Percentiles rank a stretch among this genome's conserved stretches.
Conservation (phyloP, 2,888 invertebrate genomes). For the Platynereis dumerilii region DNA sequence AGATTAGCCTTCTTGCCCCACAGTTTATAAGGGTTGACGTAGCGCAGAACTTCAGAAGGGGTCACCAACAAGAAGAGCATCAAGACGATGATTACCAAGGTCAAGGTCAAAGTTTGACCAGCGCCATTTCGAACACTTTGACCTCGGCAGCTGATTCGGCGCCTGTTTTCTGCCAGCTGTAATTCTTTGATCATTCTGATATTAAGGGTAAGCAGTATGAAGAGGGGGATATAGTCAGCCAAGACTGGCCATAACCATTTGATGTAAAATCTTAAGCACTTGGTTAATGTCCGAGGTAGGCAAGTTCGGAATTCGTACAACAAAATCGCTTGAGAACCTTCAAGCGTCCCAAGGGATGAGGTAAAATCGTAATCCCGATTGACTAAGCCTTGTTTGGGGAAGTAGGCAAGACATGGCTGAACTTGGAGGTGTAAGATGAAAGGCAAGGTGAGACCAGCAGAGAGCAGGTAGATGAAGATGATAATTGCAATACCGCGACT, state of each 20-base stretch:
- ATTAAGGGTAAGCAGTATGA: constrained; percentile 53
- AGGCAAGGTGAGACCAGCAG: constrained; percentile 74
- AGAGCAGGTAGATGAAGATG: constrained; percentile 71
- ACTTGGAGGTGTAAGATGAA: constrained; percentile 33
- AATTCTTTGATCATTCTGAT: constrained; percentile 52
- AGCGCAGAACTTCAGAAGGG: constrained; percentile 48
- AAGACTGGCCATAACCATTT: constrained; percentile 49
- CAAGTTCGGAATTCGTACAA: background rate
- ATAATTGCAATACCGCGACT: constrained; percentile 70
- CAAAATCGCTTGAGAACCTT: too few relatives aligned
- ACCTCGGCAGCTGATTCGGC: constrained; percentile 43
- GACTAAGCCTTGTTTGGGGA: background rate
- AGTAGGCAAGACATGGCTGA: background rate
- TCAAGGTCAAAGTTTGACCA: constrained; percentile 51
- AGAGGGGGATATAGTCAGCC: constrained; percentile 52
- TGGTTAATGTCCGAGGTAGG: background rate
- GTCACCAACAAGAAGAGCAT: constrained; percentile 56
- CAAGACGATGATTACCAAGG: constrained; percentile 53
- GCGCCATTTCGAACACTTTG: constrained; percentile 39
- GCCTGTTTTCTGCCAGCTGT: constrained; percentile 46
- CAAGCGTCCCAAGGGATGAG: too few relatives aligned
- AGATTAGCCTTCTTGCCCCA: constrained; percentile 29
- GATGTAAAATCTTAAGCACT: constrained; percentile 25
- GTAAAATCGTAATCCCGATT: too few relatives aligned
- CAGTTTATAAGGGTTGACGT: constrained; percentile 28